Evolutionary conservation across 2,113 vertebrate genomes (phyloP).

Genomic region (Aphyosemion australe): DNA sequence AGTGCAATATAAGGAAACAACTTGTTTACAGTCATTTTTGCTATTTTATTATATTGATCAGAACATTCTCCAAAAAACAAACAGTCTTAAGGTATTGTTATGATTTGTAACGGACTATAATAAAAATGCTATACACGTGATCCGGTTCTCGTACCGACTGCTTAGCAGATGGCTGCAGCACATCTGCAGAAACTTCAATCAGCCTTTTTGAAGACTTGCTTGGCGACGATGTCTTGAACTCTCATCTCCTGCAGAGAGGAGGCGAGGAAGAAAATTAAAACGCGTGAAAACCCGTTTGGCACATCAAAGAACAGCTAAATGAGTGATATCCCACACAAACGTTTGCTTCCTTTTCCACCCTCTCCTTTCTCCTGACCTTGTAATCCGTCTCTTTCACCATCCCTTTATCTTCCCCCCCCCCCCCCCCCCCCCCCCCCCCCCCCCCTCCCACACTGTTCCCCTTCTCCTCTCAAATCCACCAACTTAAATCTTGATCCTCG

Average conservation of each 20-base stretch:
- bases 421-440: conserved; percentile 19
- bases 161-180: neutral
- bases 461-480: conserved; percentile 39
- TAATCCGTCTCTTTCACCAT: conserved; percentile 29
- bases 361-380: conserved; percentile 30
- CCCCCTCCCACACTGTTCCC: conserved; percentile 21
- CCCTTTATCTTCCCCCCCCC: neutral
- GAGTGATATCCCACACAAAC: conserved; percentile 12
- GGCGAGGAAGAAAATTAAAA: neutral
- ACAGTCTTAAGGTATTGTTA: neutral
- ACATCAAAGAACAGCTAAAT: conserved; percentile 31
- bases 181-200: conserved; percentile 56
- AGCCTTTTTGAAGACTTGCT: conserved; percentile 90
- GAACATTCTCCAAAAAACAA: conserved; percentile 1
- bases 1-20: conserved; percentile 35
- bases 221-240: conserved; percentile 81
- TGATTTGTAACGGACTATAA: conserved; percentile 28
- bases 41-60: conserved; percentile 14
- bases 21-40: conserved; percentile 36
- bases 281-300: conserved; percentile 12
- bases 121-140: conserved; percentile 33
- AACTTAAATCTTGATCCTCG: conserved; percentile 38
- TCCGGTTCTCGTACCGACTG: conserved; percentile 7
- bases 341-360: neutral
- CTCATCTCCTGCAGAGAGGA: conserved; percentile 85